Conservation (phyloP, 2,888 invertebrate species). For the Sipha maydis region DNA sequence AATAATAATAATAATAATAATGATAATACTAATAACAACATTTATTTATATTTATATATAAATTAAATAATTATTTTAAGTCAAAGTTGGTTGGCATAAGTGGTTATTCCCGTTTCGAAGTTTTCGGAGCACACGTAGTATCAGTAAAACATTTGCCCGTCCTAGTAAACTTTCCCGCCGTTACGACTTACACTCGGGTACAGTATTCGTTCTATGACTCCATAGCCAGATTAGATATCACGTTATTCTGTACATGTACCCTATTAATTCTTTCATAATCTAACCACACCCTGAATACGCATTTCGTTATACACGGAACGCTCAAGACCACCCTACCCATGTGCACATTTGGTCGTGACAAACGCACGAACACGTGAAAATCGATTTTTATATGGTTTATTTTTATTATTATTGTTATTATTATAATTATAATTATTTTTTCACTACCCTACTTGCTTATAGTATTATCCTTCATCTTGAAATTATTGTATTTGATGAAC, state of each 20-base stretch:
- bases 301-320: neutral
- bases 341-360: neutral
- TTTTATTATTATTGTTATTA: neutral
- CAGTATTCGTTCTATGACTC: neutral
- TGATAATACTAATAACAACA: too few species aligned
- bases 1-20: too few species aligned
- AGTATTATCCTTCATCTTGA: neutral
- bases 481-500: neutral
- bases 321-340: too few species aligned
- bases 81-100: too few species aligned
- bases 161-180: neutral
- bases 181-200: neutral
- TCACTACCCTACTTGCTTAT: neutral
- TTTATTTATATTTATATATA: too few species aligned
- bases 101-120: neutral
- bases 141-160: neutral
- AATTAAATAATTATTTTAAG: too few species aligned
- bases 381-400: neutral
- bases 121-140: too few species aligned
- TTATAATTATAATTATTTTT: neutral
- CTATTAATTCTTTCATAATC: conserved; percentile 2
- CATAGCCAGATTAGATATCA: neutral
- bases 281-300: neutral
- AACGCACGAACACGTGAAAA: neutral
- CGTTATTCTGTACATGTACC: neutral